These are phyloP conservation scores for Dendropsophus ebraccatus DNA, from an alignment of 2,113 vertebrate species.

Conservation along the genomic window DNA sequence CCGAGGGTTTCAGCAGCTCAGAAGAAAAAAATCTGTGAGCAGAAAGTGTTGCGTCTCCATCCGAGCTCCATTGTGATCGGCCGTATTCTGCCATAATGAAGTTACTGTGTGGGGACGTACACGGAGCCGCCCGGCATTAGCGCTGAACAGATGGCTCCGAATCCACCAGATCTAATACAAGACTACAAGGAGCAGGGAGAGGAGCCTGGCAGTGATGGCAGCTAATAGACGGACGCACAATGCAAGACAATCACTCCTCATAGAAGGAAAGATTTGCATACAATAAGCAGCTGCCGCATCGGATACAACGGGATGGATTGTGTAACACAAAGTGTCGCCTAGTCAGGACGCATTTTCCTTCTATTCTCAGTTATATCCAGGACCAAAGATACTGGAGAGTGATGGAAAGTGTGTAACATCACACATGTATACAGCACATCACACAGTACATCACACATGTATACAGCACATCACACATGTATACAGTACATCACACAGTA, in stretches of 20 bases:
- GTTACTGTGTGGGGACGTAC: constrained; percentile 48
- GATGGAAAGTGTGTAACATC: not conserved
- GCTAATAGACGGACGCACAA: constrained; percentile 42
- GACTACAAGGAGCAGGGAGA: constrained; percentile 16
- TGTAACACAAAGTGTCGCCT: not conserved
- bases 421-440: too few relatives aligned
- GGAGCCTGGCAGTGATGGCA: constrained; percentile 19
- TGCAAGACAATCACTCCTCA: constrained; percentile 25
- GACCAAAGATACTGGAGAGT: too few relatives aligned
- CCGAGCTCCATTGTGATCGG: constrained; percentile 24
- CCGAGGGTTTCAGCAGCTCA: constrained; percentile 26
- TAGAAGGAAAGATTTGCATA: constrained; percentile 36
- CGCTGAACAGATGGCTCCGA: constrained; percentile 45
- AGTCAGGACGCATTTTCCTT: not conserved
- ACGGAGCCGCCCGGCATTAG: constrained; percentile 40
- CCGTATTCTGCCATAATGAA: constrained; percentile 48
- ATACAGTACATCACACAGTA: too few relatives aligned
- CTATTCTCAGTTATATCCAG: not conserved
- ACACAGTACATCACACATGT: too few relatives aligned
- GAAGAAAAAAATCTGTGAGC: constrained; percentile 25
- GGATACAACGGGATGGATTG: not conserved
- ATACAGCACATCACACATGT: too few relatives aligned
- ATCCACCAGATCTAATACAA: constrained; percentile 48
- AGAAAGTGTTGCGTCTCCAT: too few relatives aligned
- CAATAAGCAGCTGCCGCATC: constrained; percentile 22